Base-by-base conservation (phyloP, 2,888 invertebrate species). In the Philopedon plagiatum region DNA sequence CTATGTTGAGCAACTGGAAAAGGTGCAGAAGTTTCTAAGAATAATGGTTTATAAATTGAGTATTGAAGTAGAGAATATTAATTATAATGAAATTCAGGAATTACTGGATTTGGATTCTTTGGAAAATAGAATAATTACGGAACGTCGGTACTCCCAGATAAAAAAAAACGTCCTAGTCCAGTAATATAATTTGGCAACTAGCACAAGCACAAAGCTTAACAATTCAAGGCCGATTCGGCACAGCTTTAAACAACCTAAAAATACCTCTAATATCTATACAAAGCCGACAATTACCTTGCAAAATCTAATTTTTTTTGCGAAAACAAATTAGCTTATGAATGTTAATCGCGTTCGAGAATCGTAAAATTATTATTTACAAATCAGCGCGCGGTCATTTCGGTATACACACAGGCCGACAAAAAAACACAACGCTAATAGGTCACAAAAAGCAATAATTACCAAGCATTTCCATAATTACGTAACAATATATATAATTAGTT, bases 401-500 rank as follows among this genome's bases (percentile, higher is more conserved):
- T 39, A 39, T 26, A n/a, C 7, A 34, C 11, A 34, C 34, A 8
- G 34, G n/a, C 41, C n/a, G 13, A 13, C 23, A 19, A 60, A 41
- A 37, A 41, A 21, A 8, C 3, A 19, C 21, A n/a, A n/a, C n/a
- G 5, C 0, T 21, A 51, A 51, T 18, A 37, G 49, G 32, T 51
- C 63, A 34, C 60, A 37, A 57, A 51, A 21, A 51, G 0, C 5
- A 15, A n/a, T n/a, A n/a, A n/a, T 69, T 69, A 49, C 49, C 18
- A 21, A 69, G 63, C 57, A 57, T 34, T 56, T 39, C 5, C 56
- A 39, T 56, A 63, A 69, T 57, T 15, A 8, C 5, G 56, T 57
- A 69, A 49, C 11, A 11, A 37, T n/a, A 37, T 49, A 49, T 5
- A 5, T 41, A 41, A 68, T 68, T 69, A 56, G 64, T 71, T 18